Evolutionary conservation across 2,888 invertebrate species (phyloP).

Genomic region (Pteria penguin): DNA sequence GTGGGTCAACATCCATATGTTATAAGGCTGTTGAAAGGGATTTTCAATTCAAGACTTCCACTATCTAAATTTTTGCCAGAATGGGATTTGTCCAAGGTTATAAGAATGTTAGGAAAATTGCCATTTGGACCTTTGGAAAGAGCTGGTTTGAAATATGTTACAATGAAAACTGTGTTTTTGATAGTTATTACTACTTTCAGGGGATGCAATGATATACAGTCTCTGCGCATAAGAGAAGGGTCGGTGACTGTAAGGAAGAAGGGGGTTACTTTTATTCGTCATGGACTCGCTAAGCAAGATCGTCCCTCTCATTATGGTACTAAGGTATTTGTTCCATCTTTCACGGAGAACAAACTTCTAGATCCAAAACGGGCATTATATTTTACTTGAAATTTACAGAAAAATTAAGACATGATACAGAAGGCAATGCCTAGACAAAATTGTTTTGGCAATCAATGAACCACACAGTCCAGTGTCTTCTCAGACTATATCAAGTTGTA

Average conservation of each 20-base stretch:
- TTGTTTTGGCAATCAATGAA: background rate
- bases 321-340: conserved; percentile 8
- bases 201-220: background rate
- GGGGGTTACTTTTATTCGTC: conserved; percentile 1
- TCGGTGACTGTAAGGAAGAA: background rate
- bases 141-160: background rate
- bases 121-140: conserved; percentile 12
- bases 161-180: conserved; percentile 17
- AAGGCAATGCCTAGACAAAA: background rate
- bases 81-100: conserved; percentile 13
- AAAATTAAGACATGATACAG: background rate
- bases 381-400: conserved; percentile 21
- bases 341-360: background rate
- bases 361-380: conserved; percentile 13
- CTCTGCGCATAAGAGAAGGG: background rate
- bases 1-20: conserved; percentile 20
- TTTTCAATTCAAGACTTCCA: conserved; percentile 22
- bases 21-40: conserved; percentile 10
- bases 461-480: background rate
- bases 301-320: background rate
- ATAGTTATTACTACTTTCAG: conserved; percentile 2
- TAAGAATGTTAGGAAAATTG: background rate
- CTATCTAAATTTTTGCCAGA: background rate
- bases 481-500: conserved; percentile 5
- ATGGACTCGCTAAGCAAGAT: conserved; percentile 18